These are phyloP conservation scores for Stramonita haemastoma DNA, from an alignment of 2,888 invertebrate species.

Conservation along the genomic window DNA sequence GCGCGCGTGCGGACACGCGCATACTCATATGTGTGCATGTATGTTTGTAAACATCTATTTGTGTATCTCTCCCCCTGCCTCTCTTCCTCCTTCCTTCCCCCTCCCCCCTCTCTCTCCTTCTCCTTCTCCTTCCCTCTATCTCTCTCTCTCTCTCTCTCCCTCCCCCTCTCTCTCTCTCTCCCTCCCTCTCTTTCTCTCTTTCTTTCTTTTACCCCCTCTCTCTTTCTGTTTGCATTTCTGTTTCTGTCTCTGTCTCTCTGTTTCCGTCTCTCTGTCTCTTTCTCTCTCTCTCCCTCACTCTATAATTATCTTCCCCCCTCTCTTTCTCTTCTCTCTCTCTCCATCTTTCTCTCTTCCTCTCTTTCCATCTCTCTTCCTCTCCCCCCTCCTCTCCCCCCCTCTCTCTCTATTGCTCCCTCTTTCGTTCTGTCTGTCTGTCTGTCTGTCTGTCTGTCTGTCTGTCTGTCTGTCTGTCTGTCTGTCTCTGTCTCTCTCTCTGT, in stretches of 20 bases:
- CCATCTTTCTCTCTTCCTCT: too few relatives aligned
- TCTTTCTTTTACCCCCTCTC: neutral
- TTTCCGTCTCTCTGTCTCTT: neutral
- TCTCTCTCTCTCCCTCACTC: neutral
- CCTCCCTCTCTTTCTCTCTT: too few relatives aligned
- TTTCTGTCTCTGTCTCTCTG: neutral
- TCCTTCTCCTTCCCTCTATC: too few relatives aligned
- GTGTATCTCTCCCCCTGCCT: too few relatives aligned
- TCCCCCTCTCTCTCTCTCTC: too few relatives aligned
- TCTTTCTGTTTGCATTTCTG: neutral
- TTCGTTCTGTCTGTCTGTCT: neutral
- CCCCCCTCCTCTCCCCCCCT: too few relatives aligned
- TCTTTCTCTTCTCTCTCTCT: too few relatives aligned
- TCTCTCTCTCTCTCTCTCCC: too few relatives aligned
- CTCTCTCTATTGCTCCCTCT: neutral
- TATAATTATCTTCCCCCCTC: too few relatives aligned
- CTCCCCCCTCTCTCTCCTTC: too few relatives aligned
- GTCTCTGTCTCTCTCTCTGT: neutral
- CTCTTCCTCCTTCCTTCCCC: too few relatives aligned
- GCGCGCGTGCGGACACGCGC: neutral
- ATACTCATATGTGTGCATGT: neutral
- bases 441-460: neutral
- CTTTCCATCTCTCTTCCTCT: too few relatives aligned
- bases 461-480: neutral
- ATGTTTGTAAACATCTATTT: neutral